Evolutionary conservation across 2,888 invertebrate species (phyloP).

Genomic region (Drosophila stalkeri): DNA sequence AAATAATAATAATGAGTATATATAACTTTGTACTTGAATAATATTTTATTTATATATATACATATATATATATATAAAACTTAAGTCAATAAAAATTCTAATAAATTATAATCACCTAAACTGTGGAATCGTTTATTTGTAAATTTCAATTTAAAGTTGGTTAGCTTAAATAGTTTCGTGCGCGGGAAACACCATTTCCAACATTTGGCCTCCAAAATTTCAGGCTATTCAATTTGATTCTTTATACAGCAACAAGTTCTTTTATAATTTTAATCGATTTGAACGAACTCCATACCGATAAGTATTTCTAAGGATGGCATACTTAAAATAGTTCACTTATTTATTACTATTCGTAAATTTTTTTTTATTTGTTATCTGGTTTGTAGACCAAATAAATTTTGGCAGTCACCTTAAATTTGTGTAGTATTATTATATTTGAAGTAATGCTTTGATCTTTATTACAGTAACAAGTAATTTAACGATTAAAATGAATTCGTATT

Average conservation of each 20-base stretch:
- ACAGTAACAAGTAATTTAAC: background rate
- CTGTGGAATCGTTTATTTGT: constrained; percentile 22
- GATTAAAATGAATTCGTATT: background rate
- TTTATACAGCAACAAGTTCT: background rate
- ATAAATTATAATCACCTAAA: constrained; percentile 84
- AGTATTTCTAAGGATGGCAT: background rate
- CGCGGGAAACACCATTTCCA: background rate
- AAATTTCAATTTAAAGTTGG: background rate
- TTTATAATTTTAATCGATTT: constrained; percentile 1
- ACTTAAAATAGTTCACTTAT: background rate
- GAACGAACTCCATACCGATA: background rate
- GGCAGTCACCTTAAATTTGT: too few relatives aligned
- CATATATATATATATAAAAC: constrained; percentile 77
- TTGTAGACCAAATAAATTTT: too few relatives aligned
- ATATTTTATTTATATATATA: constrained; percentile 83
- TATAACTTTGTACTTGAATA: constrained; percentile 85
- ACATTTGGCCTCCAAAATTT: too few relatives aligned
- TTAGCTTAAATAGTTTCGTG: background rate
- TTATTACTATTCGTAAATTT: background rate
- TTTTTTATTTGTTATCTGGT: background rate
- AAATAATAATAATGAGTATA: constrained; percentile 83
- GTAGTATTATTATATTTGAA: too few relatives aligned
- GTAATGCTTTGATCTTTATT: too few relatives aligned
- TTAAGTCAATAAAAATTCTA: constrained; percentile 84
- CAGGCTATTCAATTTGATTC: too few relatives aligned